These are phyloP conservation scores for Trissolcus japonicus DNA, from an alignment of 2,888 invertebrate species.

Conservation along the genomic window DNA sequence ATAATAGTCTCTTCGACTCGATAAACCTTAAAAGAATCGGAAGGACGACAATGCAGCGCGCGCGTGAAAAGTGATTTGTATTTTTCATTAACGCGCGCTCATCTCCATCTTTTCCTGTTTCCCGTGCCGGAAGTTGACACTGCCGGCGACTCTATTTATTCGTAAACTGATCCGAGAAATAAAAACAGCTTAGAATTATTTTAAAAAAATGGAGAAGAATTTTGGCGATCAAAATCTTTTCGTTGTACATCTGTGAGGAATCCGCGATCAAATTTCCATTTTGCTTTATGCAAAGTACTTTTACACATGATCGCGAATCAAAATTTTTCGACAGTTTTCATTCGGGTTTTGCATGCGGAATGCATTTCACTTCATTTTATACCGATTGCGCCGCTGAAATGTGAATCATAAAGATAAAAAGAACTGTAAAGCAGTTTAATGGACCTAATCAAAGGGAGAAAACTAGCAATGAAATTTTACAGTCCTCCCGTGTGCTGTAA, in stretches of 20 bases:
- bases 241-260: too few relatives aligned
- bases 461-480: too few relatives aligned
- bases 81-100: conserved; percentile 37
- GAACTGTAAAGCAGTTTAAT: conserved; percentile 13
- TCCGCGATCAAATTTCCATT: too few relatives aligned
- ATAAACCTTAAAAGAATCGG: conserved; percentile 42
- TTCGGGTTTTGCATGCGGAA: conserved; percentile 1
- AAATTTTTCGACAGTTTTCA: not conserved
- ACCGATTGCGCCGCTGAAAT: conserved; percentile 14
- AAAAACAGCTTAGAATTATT: too few relatives aligned
- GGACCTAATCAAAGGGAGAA: conserved; percentile 4
- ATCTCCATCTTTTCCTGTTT: too few relatives aligned
- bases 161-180: not conserved
- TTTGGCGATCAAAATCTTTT: too few relatives aligned
- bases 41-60: conserved; percentile 21
- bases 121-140: too few relatives aligned
- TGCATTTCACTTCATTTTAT: conserved; percentile 21
- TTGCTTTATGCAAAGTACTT: too few relatives aligned
- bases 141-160: conserved; percentile 3
- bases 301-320: not conserved
- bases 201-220: too few relatives aligned
- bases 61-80: conserved; percentile 30
- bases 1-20: conserved; percentile 41
- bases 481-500: too few relatives aligned
- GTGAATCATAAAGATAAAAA: conserved; percentile 14